Evolutionary conservation across 23 tunicate species (phyloP).

Genomic region (Styela clava): DNA sequence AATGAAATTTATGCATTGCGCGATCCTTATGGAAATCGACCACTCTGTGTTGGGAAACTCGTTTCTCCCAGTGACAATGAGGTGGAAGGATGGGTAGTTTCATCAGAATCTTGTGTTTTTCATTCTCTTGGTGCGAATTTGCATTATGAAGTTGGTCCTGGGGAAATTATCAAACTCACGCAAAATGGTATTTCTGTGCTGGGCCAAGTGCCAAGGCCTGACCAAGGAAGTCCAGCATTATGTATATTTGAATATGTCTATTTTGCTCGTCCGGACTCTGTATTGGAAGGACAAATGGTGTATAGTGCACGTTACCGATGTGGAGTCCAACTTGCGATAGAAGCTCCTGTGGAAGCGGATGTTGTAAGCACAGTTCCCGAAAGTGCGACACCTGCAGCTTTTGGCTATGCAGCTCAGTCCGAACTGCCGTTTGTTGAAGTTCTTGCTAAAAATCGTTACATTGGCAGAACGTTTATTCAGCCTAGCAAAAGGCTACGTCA

Average conservation of each 20-base stretch:
- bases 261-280: conserved; percentile 75
- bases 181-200: conserved; percentile 39
- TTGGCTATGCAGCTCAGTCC: conserved; percentile 44
- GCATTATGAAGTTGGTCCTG: conserved; percentile 64
- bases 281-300: conserved; percentile 71
- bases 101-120: conserved; percentile 88
- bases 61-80: conserved; percentile 6
- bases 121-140: conserved; percentile 61
- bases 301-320: conserved; percentile 51
- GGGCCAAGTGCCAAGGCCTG: conserved; percentile 41
- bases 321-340: conserved; percentile 57
- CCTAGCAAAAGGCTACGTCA: conserved; percentile 68
- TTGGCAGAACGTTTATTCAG: conserved; percentile 84
- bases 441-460: conserved; percentile 76
- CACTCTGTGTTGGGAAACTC: conserved; percentile 62
- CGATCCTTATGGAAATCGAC: conserved; percentile 85
- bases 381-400: conserved; percentile 91
- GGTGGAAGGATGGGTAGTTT: conserved; percentile 55
- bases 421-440: conserved; percentile 74
- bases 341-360: conserved; percentile 81
- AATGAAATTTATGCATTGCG: conserved; percentile 62
- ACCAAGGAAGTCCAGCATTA: conserved; percentile 47
- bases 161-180: conserved; percentile 47
- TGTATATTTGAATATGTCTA: conserved; percentile 87
- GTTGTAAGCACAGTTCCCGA: conserved; percentile 82